phyloP scores from a whole-genome alignment of 2,888 invertebrate genomes.

The Saturnia pavonia region DNA sequence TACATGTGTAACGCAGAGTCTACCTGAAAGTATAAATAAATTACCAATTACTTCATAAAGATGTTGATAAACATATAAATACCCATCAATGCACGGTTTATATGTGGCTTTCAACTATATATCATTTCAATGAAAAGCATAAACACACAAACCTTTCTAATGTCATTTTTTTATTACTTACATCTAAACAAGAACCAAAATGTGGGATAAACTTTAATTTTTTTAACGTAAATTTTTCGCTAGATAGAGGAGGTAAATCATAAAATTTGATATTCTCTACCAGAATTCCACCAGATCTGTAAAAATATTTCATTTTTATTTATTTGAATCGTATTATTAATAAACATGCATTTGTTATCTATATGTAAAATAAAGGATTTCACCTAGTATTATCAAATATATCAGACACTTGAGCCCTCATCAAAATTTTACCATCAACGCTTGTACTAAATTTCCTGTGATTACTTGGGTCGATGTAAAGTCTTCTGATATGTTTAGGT shows the following conservation, averaged over 20 bases:
- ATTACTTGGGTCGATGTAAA: constrained; percentile 43
- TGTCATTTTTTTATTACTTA: constrained; percentile 31
- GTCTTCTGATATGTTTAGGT: constrained; percentile 70
- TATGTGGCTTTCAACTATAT: background rate
- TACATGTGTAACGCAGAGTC: constrained; percentile 25
- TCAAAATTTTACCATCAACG: constrained; percentile 24
- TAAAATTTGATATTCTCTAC: constrained; percentile 26
- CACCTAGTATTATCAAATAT: constrained; percentile 42
- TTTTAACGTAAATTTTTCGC: constrained; percentile 22
- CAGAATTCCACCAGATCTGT: constrained; percentile 31
- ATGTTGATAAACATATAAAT: background rate
- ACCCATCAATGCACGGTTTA: background rate
- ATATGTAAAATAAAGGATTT: constrained; percentile 10
- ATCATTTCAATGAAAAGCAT: background rate
- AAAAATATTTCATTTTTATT: constrained; percentile 19
- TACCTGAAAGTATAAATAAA: constrained; percentile 15
- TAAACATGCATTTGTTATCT: background rate
- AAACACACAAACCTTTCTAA: background rate
- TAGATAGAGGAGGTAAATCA: constrained; percentile 9
- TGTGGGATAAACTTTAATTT: constrained; percentile 43
- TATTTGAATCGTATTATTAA: constrained; percentile 1
- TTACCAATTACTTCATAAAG: background rate
- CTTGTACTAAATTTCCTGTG: constrained; percentile 31
- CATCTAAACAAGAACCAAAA: constrained; percentile 34
- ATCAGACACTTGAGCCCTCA: constrained; percentile 37